Evolutionary conservation across 2,888 invertebrate genomes (phyloP), one percentile per base, ranked within the genome.

Genomic region (Amblyteles armatorius): DNA sequence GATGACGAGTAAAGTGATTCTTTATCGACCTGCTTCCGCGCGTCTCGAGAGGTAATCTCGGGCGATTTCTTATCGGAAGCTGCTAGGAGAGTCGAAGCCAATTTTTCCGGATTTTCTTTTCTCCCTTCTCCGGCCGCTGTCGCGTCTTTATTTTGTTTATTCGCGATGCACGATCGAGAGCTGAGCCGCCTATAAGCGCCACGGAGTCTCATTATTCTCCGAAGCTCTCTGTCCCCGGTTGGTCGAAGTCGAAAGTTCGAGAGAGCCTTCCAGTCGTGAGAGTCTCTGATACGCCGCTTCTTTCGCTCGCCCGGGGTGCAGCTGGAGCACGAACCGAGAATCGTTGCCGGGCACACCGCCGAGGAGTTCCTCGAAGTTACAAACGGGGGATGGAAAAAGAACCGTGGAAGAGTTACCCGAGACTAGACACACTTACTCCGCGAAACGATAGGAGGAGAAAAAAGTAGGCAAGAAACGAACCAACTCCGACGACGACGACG

Each of bases 191-290:
- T 65, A 26, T 36, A 72, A 83, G 83, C 72, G 79, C 44, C 65
- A 68, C 33, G 68, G 65, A 84, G 63, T 84, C 78, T 73, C 72
- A 80, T 73, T 81, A 79, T 82, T 79, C 78, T 71, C 16, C 82
- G 74, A 74, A 67, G 77, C 77, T 55, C 63, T 78, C 68, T 68
- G 65, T 86, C 50, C 73, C n/a, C 68, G 13, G 26, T 16, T 19
- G 57, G 52, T 60, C 44, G n/a, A 78, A 74, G 78, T 73, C 78
- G 69, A 69, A 84, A 84, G 81, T 84, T 81, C 60, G 48, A 77
- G 78, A 68, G 77, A 80, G 19, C 13, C 44, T 81, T 48, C 33
- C 40, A 73, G 72, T 68, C 60, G 50, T 44, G 69, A 77, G 67
- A 57, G 57, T 26, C 57, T 69, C 79, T 55, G 63, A 79, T 77